phyloP scores from a whole-genome alignment of 2,113 vertebrate genomes.

The Aptenodytes patagonicus region DNA sequence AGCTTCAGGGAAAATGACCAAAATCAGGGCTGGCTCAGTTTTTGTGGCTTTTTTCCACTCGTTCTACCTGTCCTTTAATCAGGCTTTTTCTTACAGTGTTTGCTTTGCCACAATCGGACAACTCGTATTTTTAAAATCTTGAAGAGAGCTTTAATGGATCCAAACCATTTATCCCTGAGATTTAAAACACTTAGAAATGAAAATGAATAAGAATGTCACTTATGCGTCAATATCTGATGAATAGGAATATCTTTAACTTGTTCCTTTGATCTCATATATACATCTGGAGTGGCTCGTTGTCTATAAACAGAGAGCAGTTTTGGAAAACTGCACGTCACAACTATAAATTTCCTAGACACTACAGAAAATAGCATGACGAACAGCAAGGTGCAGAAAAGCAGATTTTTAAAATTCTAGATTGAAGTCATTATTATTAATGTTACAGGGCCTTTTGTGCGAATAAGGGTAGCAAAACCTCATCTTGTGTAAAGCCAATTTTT shows the following conservation, averaged over 20 bases:
- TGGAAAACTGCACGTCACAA: not conserved
- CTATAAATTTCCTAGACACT: not conserved
- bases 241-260: not conserved
- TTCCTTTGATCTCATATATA: not conserved
- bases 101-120: not conserved
- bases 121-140: not conserved
- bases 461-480: not conserved
- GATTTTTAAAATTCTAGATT: not conserved
- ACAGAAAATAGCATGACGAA: not conserved
- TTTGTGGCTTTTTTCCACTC: not conserved
- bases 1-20: not conserved
- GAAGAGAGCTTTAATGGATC: not conserved
- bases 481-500: not conserved
- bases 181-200: not conserved
- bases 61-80: not conserved
- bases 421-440: not conserved
- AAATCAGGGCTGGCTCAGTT: not conserved
- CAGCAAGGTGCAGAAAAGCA: not conserved
- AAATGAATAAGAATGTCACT: not conserved
- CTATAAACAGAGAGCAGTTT: not conserved
- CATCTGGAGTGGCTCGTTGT: fast-evolving
- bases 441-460: not conserved
- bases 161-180: not conserved
- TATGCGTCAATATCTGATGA: not conserved
- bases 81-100: not conserved